Evolutionary conservation across 2,113 vertebrate genomes (phyloP), one percentile per base, ranked within the genome.

Genomic region (Mirounga angustirostris): DNA sequence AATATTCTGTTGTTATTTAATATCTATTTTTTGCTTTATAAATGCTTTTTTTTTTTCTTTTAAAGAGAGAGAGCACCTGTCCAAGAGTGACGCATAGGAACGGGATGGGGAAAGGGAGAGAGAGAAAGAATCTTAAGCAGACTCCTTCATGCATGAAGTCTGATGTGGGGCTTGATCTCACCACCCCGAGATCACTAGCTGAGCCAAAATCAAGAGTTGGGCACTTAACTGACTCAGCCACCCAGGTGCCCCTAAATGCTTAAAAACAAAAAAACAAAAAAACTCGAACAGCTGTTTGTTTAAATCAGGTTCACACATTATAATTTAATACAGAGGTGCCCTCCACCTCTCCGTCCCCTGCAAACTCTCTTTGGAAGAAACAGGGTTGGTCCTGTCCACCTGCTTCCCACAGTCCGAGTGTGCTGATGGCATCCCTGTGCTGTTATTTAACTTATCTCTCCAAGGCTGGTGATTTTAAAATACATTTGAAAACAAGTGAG

Each of bases 321-420:
- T 15, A 8, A 36, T 40, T 69, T 73, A 50, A 7, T 8, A 14
- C 0, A 1, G 26, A 54, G 73, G 30, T 5, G 11, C 54, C 19
- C 22, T 61, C 7, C 11, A 5, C 21, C n/a, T 80, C 52, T 81
- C 85, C 43, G 9, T 14, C n/a, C 33, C 46, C 78, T 46, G 9
- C 63, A 67, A 30, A 16, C 30, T 79, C 40, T 74, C 43, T 71
- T 91, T 43, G n/a, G 90, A 85, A 76, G 71, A 85, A 79, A 74
- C 7, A 12, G 40, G 7, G 11, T 18, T 58, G 69, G 82, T 56
- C 43, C 50, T 30, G 11, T 13, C 2, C 43, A 36, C 3, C 4
- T 19, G 36, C 4, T 58, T 88, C 54, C 80, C 33, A 50, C 3
- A 5, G 7, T 9, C 0, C 0, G 30, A 76, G n/a, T 52, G 18